Evolutionary conservation across 2,888 invertebrate genomes (phyloP).

Genomic region (Dugesia japonica): DNA sequence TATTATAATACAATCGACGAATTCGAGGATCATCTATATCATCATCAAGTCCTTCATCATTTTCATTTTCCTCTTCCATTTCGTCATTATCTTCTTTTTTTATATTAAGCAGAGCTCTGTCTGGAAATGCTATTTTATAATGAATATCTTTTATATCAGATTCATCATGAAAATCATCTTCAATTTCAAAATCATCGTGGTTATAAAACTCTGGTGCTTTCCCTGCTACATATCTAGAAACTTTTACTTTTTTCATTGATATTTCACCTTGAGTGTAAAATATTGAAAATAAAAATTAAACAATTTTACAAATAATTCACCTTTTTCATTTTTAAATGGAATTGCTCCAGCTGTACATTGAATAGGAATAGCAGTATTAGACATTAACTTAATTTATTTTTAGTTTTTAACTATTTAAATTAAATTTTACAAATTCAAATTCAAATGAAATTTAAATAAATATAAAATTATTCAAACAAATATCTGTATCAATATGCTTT

Average conservation of each 20-base stretch:
- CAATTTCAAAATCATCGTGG: conserved; percentile 20
- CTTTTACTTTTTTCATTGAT: conserved; percentile 98
- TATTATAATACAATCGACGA: not conserved
- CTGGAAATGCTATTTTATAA: conserved; percentile 21
- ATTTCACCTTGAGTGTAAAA: too few species aligned
- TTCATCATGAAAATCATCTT: not conserved
- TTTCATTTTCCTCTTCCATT: conserved; percentile 30
- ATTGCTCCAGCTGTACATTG: too few species aligned
- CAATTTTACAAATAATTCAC: too few species aligned
- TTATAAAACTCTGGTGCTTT: conserved; percentile 51
- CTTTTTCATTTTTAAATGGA: too few species aligned
- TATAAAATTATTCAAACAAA: too few species aligned
- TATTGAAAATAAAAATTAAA: too few species aligned
- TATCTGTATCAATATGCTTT: too few species aligned
- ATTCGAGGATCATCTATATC: conserved; percentile 32
- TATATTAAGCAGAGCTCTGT: not conserved
- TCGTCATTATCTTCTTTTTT: conserved; percentile 31
- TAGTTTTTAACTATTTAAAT: too few species aligned
- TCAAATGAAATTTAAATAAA: too few species aligned
- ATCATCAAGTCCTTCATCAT: conserved; percentile 33
- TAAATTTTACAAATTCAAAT: too few species aligned
- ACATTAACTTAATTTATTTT: too few species aligned
- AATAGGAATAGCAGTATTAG: too few species aligned
- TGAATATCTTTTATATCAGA: not conserved
- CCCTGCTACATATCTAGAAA: conserved; percentile 88